phyloP scores from a whole-genome alignment of 1,140 invertebrate species.

The Bombus balteatus region DNA sequence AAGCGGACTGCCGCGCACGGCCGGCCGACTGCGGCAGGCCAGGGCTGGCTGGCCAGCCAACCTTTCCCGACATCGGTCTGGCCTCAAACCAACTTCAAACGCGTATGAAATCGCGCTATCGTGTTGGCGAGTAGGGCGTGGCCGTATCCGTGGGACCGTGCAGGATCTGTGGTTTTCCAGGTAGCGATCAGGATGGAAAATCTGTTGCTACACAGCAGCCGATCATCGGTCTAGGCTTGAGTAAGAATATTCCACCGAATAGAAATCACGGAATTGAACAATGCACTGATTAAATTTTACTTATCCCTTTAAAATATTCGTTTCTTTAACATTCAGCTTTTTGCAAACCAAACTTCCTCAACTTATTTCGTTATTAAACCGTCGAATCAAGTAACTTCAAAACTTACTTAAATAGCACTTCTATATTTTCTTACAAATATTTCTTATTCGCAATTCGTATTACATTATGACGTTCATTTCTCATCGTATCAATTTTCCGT shows the following conservation, averaged over 20 bases:
- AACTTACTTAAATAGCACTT: no score
- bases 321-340: background rate
- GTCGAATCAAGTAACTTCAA: background rate
- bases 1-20: conserved; percentile 69
- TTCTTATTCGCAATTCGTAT: background rate
- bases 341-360: background rate
- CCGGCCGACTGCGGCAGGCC: conserved; percentile 67
- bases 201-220: conserved; percentile 36
- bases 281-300: background rate
- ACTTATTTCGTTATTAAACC: background rate
- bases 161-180: conserved; percentile 51
- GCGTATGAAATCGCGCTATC: conserved; percentile 77
- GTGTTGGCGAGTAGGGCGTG: conserved; percentile 62
- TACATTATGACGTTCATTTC: background rate
- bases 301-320: background rate
- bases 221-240: background rate
- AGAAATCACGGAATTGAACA: background rate
- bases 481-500: background rate
- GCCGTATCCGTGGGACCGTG: conserved; percentile 55
- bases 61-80: conserved; percentile 75
- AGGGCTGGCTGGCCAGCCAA: conserved; percentile 74
- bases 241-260: background rate
- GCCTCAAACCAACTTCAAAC: conserved; percentile 78
- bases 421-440: no score
- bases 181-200: conserved; percentile 50